These are phyloP conservation scores for Myotis planiceps DNA, from an alignment of 2,797 vertebrate species.

Conservation along the genomic window DNA sequence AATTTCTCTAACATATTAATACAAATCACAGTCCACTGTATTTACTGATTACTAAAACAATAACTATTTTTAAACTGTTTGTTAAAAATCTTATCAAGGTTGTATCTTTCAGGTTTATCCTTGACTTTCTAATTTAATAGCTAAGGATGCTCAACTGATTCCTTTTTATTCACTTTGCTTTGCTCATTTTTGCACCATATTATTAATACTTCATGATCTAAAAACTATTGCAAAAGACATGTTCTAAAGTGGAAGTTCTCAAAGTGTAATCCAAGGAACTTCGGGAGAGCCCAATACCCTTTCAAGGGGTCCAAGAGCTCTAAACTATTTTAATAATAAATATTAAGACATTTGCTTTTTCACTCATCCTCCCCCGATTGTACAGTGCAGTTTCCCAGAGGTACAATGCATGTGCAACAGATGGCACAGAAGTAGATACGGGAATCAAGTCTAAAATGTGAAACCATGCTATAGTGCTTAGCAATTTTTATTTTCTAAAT, in stretches of 20 bases:
- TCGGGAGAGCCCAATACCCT: neutral
- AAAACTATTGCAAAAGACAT: neutral
- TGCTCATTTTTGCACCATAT: neutral
- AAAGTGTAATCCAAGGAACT: neutral
- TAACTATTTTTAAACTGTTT: neutral
- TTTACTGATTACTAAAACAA: neutral
- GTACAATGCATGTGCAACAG: neutral
- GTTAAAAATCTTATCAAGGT: neutral
- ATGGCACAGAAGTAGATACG: neutral
- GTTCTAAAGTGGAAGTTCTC: neutral
- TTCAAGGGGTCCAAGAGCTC: neutral
- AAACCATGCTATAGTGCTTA: neutral
- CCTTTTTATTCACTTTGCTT: neutral
- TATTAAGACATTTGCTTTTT: neutral
- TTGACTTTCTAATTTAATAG: neutral
- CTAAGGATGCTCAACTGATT: neutral
- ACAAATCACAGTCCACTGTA: neutral
- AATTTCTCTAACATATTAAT: neutral
- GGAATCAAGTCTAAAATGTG: neutral
- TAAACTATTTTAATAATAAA: neutral
- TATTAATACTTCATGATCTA: neutral
- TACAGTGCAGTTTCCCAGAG: neutral
- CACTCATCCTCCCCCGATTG: neutral
- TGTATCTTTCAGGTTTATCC: neutral
- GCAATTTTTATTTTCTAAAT: neutral